Evolutionary conservation across 2,113 vertebrate species (phyloP), one percentile per base, ranked within the genome.

Genomic region (Daubentonia madagascariensis): DNA sequence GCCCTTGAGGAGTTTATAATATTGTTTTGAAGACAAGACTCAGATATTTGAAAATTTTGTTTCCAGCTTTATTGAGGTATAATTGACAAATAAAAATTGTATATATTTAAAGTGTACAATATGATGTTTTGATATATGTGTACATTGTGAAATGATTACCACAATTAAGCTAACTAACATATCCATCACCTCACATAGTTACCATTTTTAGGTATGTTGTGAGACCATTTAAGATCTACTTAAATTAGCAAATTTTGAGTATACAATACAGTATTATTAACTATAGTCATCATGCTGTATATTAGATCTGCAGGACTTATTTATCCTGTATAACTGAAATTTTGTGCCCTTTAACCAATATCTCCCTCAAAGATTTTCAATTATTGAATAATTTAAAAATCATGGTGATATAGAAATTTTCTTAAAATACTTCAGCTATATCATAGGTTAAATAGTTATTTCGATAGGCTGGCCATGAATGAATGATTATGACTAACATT

Each of bases 351-450:
- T 81, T 81, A 92, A 73, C 8, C 52, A 85, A 1, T 32, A 52
- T 78, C 30, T 52, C 20, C 45, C 12, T 57, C 30, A 16, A 48
- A 12, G 20, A 90, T 68, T 85, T 85, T 89, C 0, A 63, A 68
- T 86, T 79, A 92, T 68, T 90, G 59, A 96, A 63, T 2, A 76
- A 81, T 80, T 85, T 89, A 30, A 81, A 92, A 85, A 59, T 83
- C n/a, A 86, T 52, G 52, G 8, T 85, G 6, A 76, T 57, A 68
- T 4, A 17, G 2, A 76, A 40, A 32, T 70, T 68, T 40, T 70
- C 67, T 89, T 87, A 45, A 89, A 75, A 67, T 2, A 68, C 22
- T 93, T 37, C 20, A 59, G 6, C n/a, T 28, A 35, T 68, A 32
- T 40, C 5, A 61, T 75, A n/a, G 65, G 16, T 89, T 85, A 91